Percentiles rank a stretch among this genome's conserved stretches.
Evolutionary conservation across 35 echinoderm and acorn worm species (phyloP).

Genomic region (Anneissia japonica): DNA sequence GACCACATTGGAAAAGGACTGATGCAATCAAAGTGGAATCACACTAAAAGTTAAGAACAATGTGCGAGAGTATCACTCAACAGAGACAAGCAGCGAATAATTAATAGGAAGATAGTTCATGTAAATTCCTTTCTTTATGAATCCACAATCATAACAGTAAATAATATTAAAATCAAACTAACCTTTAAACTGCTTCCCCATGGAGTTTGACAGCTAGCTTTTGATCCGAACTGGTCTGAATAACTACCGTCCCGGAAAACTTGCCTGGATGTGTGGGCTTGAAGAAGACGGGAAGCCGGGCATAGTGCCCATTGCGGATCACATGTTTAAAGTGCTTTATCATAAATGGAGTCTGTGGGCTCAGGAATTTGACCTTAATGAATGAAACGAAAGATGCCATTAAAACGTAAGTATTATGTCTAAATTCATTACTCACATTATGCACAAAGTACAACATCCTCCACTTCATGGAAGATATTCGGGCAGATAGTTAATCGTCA

Average conservation of each 20-base stretch:
- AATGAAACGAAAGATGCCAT: background rate
- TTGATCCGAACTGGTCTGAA: constrained; percentile 40
- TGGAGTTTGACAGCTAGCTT: constrained; percentile 42
- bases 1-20: no score
- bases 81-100: no score
- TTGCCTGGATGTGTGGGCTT: constrained; percentile 56
- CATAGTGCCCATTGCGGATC: constrained; percentile 59
- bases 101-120: no score
- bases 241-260: constrained; percentile 52
- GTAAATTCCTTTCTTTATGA: no score
- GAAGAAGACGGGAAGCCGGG: constrained; percentile 65
- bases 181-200: constrained; percentile 26
- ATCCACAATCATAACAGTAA: no score
- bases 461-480: background rate
- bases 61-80: no score
- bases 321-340: constrained; percentile 64
- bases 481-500: constrained; percentile 11
- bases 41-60: no score
- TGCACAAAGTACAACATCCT: background rate
- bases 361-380: constrained; percentile 80
- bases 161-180: no score
- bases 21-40: no score
- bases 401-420: background rate
- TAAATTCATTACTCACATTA: background rate
- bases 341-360: constrained; percentile 63